phyloP scores from a whole-genome alignment of 2,888 invertebrate species.

The Andrena camellia region DNA sequence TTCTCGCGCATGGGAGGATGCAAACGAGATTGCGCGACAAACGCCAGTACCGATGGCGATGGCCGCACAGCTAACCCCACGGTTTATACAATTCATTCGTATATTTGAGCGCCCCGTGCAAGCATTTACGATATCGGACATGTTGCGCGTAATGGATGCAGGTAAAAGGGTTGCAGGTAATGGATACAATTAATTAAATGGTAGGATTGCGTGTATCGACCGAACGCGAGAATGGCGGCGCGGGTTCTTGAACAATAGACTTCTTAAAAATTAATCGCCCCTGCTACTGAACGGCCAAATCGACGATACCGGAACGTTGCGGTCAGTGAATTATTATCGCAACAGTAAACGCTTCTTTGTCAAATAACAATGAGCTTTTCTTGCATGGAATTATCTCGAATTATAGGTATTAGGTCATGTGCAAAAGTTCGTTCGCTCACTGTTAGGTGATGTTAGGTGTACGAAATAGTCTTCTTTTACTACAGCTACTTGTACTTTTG shows the following conservation, averaged over 20 bases:
- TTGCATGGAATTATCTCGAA: too few species aligned
- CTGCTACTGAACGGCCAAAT: background rate
- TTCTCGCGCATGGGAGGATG: conserved; percentile 39
- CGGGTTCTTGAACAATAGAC: background rate
- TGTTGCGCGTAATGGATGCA: conserved; percentile 37
- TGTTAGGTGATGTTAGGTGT: too few species aligned
- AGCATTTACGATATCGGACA: conserved; percentile 38
- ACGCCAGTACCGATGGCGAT: conserved; percentile 12
- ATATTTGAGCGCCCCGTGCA: conserved; percentile 28
- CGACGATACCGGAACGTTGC: background rate
- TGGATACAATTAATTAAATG: conserved; percentile 46
- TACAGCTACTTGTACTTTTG: too few species aligned
- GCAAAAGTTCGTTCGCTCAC: too few species aligned
- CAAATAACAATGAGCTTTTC: too few species aligned
- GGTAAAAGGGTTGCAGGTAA: conserved; percentile 15
- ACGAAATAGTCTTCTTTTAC: too few species aligned
- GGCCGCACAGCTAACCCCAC: conserved; percentile 5
- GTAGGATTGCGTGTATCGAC: conserved; percentile 10
- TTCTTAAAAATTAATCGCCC: background rate
- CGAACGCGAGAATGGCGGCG: background rate
- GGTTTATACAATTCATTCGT: conserved; percentile 53
- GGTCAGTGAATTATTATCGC: background rate
- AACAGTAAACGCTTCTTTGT: background rate
- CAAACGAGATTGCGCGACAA: conserved; percentile 46
- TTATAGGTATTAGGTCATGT: too few species aligned